Percentiles rank a stretch among this genome's conserved stretches.
phyloP scores from a whole-genome alignment of 1,140 invertebrate genomes.

The Dufourea novaeangliae region DNA sequence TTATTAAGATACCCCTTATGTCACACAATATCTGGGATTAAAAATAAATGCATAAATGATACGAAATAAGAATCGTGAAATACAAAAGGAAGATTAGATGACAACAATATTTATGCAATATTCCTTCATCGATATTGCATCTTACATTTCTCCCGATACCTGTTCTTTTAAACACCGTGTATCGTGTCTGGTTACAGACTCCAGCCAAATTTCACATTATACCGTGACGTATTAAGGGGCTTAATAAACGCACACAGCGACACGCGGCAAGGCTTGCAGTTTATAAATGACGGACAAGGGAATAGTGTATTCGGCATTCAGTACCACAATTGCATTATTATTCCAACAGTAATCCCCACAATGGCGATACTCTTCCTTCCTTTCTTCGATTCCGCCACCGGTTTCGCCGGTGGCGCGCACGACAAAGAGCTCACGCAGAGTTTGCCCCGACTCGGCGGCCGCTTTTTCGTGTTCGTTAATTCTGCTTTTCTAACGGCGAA shows the following conservation, averaged over 20 bases:
- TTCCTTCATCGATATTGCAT: no score
- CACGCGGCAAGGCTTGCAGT: conserved; percentile 20
- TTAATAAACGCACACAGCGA: conserved; percentile 8
- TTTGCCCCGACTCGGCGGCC: conserved; percentile 8
- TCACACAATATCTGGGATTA: no score
- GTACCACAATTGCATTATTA: conserved; percentile 64
- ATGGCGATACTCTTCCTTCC: conserved; percentile 62
- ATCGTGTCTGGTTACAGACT: not conserved
- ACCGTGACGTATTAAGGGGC: not conserved
- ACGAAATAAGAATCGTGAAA: no score
- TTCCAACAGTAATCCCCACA: conserved; percentile 52
- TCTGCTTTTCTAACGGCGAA: conserved; percentile 23
- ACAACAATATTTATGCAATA: no score
- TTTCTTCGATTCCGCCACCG: conserved; percentile 54
- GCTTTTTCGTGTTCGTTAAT: conserved; percentile 17
- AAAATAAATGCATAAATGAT: no score
- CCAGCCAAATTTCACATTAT: not conserved
- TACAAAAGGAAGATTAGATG: no score
- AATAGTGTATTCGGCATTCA: conserved; percentile 47
- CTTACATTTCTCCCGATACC: no score
- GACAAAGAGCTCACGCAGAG: conserved; percentile 56
- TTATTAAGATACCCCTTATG: no score
- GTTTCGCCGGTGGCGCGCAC: conserved; percentile 14
- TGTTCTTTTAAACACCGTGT: not conserved
- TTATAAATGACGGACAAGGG: conserved; percentile 39